Evolutionary conservation across 2,113 vertebrate genomes (phyloP).

Genomic region (Hystrix brachyura): DNA sequence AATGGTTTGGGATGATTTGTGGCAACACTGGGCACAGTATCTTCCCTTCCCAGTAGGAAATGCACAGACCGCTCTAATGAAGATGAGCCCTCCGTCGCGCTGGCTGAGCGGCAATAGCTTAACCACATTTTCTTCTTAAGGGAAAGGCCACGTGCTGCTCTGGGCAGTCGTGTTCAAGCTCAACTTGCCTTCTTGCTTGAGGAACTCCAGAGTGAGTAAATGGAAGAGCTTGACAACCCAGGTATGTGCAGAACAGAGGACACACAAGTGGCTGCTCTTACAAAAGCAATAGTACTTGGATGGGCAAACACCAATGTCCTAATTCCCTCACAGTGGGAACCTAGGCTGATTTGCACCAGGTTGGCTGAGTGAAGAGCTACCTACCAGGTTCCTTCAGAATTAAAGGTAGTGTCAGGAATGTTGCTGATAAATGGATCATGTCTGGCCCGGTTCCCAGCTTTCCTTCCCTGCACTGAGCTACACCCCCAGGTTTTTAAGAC

Average conservation of each 20-base stretch:
- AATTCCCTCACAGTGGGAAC: background rate
- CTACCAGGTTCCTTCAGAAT: background rate
- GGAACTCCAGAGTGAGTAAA: background rate
- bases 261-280: background rate
- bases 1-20: background rate
- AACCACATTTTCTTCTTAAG: background rate
- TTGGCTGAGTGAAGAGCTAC: background rate
- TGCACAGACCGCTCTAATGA: background rate
- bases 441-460: background rate
- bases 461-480: background rate
- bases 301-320: background rate
- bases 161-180: background rate
- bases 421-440: background rate
- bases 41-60: background rate
- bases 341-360: background rate
- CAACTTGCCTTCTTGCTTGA: slow-evolving; percentile 1
- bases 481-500: background rate
- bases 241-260: background rate
- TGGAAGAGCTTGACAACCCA: background rate
- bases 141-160: background rate
- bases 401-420: background rate
- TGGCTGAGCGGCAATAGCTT: background rate
- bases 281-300: background rate
- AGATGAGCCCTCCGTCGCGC: background rate
- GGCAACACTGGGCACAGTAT: background rate